These are phyloP conservation scores for Orchestia grillus DNA, from an alignment of 1,140 invertebrate genomes.

Conservation along the genomic window DNA sequence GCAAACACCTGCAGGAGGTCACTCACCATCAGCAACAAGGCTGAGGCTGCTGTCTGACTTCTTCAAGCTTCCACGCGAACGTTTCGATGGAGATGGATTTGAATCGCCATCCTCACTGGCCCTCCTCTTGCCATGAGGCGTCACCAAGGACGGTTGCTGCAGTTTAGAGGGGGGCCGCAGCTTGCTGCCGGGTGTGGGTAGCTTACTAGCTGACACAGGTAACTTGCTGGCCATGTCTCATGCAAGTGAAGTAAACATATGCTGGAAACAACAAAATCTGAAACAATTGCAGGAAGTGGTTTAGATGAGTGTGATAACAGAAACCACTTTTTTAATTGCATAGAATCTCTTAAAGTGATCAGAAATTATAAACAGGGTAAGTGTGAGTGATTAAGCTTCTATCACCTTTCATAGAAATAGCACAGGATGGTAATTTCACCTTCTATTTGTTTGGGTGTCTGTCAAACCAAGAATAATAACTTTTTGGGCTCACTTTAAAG, in stretches of 20 bases:
- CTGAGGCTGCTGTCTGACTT: not conserved
- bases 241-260: not conserved
- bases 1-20: not conserved
- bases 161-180: not conserved
- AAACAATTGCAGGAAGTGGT: too few relatives aligned
- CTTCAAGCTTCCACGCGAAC: not conserved
- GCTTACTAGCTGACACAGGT: not conserved
- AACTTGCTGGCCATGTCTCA: not conserved
- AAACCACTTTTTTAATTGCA: too few relatives aligned
- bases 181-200: not conserved
- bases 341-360: too few relatives aligned
- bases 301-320: too few relatives aligned
- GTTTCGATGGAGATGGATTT: not conserved
- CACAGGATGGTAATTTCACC: too few relatives aligned
- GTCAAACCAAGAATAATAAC: too few relatives aligned
- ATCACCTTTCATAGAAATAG: too few relatives aligned
- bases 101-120: slow-evolving; percentile 5
- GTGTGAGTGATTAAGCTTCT: too few relatives aligned
- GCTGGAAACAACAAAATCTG: not conserved
- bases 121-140: not conserved
- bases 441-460: too few relatives aligned
- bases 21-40: not conserved
- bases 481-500: too few relatives aligned
- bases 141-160: not conserved
- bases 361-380: too few relatives aligned